Evolutionary conservation across 2,113 vertebrate genomes (phyloP).

Genomic region (Scomber colias): DNA sequence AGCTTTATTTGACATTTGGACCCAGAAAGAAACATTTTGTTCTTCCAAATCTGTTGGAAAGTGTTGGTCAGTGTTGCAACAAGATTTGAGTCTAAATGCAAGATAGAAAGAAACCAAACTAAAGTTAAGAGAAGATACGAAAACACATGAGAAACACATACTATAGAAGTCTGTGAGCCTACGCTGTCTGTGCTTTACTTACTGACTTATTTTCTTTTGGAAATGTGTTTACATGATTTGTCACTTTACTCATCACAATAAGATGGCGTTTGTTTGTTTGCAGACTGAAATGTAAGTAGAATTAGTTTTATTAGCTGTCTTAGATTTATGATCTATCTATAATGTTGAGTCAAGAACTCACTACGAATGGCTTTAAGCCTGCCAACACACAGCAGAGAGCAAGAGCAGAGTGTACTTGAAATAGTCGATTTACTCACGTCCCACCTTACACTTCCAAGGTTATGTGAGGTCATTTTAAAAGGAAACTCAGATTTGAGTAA

Average conservation of each 20-base stretch:
- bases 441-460: background rate
- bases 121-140: background rate
- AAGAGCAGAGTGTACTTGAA: background rate
- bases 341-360: background rate
- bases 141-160: background rate
- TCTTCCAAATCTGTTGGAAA: background rate
- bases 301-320: slow-evolving; percentile 44
- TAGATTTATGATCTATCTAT: background rate
- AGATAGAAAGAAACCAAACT: background rate
- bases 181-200: slow-evolving; percentile 3
- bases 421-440: slow-evolving; percentile 28
- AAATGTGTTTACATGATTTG: background rate
- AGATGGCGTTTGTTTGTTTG: slow-evolving; percentile 20
- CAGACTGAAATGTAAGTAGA: slow-evolving; percentile 13
- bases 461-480: background rate
- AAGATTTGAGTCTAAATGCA: background rate
- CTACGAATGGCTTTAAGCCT: slow-evolving; percentile 6
- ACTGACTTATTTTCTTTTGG: slow-evolving; percentile 16
- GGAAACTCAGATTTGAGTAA: too few relatives aligned
- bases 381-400: background rate
- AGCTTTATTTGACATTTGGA: too few relatives aligned
- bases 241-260: slow-evolving; percentile 22
- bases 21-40: background rate
- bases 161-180: background rate
- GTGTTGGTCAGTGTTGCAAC: background rate